Evolutionary conservation across 2,797 vertebrate species (phyloP).

Genomic region (Champsocephalus gunnari): DNA sequence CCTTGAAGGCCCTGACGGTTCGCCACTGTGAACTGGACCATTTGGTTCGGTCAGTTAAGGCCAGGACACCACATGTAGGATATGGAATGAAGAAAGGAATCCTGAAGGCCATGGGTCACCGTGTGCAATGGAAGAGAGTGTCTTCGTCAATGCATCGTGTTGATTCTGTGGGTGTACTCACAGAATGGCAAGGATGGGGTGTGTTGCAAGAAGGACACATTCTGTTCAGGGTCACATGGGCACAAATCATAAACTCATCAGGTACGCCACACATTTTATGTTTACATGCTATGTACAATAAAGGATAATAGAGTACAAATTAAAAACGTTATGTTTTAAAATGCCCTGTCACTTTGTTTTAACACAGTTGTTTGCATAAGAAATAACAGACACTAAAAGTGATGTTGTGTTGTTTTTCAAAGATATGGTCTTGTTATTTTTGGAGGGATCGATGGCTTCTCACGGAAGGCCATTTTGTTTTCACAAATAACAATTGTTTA

Average conservation of each 20-base stretch:
- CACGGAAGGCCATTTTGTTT: background rate
- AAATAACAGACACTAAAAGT: too few relatives aligned
- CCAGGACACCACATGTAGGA: conserved; percentile 6
- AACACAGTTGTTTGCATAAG: too few relatives aligned
- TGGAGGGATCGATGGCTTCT: conserved; percentile 2
- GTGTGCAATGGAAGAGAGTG: background rate
- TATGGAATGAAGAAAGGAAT: background rate
- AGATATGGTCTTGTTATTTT: too few relatives aligned
- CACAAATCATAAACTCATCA: conserved; percentile 18
- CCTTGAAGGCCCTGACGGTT: too few relatives aligned
- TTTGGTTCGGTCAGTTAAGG: conserved; percentile 12
- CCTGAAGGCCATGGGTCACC: conserved; percentile 6
- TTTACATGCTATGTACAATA: background rate
- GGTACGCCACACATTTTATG: background rate
- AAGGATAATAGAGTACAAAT: background rate
- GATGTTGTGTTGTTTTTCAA: too few relatives aligned
- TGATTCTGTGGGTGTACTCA: background rate
- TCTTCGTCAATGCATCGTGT: background rate
- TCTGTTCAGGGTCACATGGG: conserved; percentile 5
- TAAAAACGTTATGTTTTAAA: too few relatives aligned
- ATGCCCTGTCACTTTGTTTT: too few relatives aligned
- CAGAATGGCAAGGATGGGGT: too few relatives aligned
- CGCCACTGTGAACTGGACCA: background rate
- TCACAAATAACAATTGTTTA: background rate
- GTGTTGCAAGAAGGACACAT: conserved; percentile 13